Percentiles rank a stretch among this genome's conserved stretches.
These are phyloP conservation scores for Mugil cephalus DNA, from an alignment of 2,113 vertebrate genomes.

Conservation along the genomic window DNA sequence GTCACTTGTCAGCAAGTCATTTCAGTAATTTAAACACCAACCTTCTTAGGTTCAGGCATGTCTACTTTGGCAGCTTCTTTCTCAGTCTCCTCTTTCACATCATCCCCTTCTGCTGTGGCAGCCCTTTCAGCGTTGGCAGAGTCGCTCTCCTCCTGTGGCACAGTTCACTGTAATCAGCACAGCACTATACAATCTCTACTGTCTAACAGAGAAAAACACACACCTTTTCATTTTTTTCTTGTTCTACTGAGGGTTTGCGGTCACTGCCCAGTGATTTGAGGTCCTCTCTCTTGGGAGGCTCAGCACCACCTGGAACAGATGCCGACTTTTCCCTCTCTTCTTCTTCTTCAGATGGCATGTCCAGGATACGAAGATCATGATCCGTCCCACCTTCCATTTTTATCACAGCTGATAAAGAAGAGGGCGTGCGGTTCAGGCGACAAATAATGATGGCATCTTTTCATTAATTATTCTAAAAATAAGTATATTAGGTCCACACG, in stretches of 20 bases:
- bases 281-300: conserved; percentile 77
- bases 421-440: not conserved
- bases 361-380: conserved; percentile 91
- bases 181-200: not conserved
- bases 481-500: not conserved
- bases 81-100: conserved; percentile 65
- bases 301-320: conserved; percentile 39
- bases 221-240: conserved; percentile 77
- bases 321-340: conserved; percentile 75
- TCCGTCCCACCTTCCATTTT: conserved; percentile 96
- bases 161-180: conserved; percentile 23
- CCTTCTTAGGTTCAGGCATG: conserved; percentile 86
- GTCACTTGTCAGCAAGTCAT: not conserved
- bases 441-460: not conserved
- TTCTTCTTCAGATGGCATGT: conserved; percentile 88
- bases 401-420: conserved; percentile 87
- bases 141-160: conserved; percentile 71
- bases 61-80: conserved; percentile 84
- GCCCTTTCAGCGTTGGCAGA: conserved; percentile 76
- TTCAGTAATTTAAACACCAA: conserved; percentile 35
- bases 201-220: not conserved
- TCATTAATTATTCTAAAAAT: not conserved
- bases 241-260: conserved; percentile 71
- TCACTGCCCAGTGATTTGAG: conserved; percentile 56
- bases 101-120: conserved; percentile 39